Conservation (phyloP, 2,797 vertebrate species). For the Falco novaeseelandiae region DNA sequence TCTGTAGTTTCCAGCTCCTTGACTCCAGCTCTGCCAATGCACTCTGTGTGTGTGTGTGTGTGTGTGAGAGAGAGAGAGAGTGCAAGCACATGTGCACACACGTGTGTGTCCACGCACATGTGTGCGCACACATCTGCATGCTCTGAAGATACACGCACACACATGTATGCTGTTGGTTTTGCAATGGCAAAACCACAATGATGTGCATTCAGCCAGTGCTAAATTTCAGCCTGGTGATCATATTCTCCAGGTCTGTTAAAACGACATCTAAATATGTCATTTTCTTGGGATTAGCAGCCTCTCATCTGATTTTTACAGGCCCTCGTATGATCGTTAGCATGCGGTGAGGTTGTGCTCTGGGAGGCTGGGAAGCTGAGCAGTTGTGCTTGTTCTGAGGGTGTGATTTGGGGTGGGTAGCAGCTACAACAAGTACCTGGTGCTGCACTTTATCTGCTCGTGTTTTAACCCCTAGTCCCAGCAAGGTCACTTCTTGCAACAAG, state of each 20-base stretch:
- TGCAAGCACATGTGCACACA: no score
- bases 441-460: background rate
- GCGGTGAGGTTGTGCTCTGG: background rate
- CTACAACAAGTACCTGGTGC: accelerated
- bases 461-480: background rate
- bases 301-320: background rate
- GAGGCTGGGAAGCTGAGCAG: background rate
- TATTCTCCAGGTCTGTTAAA: background rate
- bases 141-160: background rate
- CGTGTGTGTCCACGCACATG: no score
- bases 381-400: background rate
- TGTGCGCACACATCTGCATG: background rate
- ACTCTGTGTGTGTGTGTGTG: no score
- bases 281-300: background rate
- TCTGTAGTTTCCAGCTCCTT: background rate
- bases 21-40: background rate
- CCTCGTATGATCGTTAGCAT: accelerated
- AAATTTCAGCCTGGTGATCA: background rate
- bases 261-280: accelerated
- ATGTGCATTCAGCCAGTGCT: accelerated
- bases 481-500: background rate
- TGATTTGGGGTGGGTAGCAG: background rate
- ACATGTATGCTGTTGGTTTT: accelerated
- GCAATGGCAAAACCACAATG: background rate
- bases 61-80: no score